A percentile compares a stretch with the other conserved stretches of the same genome.
Evolutionary conservation across 2,797 vertebrate species (phyloP).

Genomic region (Carcharodon carcharias): DNA sequence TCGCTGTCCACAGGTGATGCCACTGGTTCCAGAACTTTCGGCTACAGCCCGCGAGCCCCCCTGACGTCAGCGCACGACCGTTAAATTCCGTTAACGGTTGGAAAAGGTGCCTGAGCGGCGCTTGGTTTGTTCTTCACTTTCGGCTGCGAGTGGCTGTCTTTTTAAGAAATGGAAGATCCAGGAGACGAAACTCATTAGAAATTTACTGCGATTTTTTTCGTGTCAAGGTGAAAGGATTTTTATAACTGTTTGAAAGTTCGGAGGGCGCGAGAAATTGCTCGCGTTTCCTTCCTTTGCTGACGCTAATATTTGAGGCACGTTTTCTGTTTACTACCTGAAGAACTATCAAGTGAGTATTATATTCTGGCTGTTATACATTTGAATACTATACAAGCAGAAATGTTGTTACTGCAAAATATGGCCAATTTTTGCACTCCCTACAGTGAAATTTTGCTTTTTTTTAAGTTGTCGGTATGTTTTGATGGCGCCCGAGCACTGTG

Average conservation of each 20-base stretch:
- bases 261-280: background rate
- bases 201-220: background rate
- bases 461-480: background rate
- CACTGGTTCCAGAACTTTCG: too few species aligned
- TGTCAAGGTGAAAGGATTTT: background rate
- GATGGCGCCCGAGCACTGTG: background rate
- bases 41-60: background rate
- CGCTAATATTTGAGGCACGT: background rate
- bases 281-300: background rate
- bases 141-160: background rate
- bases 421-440: background rate
- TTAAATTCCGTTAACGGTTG: slow-evolving; percentile 1
- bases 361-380: background rate
- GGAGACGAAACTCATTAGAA: background rate
- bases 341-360: background rate
- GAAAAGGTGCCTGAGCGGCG: background rate
- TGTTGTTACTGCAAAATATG: background rate
- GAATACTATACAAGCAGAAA: background rate
- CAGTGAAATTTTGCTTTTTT: background rate
- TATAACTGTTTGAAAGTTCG: too few species aligned
- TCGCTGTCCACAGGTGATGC: too few species aligned
- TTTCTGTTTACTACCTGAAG: background rate
- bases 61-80: background rate
- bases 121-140: too few species aligned
- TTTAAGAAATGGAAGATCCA: too few species aligned